Conservation (phyloP, 2,113 vertebrate genomes). For the Tetraodon nigroviridis region DNA sequence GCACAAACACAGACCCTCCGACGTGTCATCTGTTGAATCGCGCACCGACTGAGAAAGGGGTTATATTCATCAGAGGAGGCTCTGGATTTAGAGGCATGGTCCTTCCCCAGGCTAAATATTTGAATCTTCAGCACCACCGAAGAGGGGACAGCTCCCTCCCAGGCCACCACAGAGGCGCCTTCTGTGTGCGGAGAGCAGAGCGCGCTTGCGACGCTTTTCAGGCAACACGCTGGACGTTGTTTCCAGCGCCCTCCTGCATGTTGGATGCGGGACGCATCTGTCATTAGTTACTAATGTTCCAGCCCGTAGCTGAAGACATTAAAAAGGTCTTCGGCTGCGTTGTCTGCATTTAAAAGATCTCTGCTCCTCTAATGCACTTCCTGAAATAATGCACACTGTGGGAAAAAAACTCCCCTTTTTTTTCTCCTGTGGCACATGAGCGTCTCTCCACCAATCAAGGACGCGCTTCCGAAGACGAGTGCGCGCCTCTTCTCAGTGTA, state of each 20-base stretch:
- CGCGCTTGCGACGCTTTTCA: neutral
- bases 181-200: slow-evolving; percentile 26
- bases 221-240: neutral
- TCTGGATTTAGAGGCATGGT: slow-evolving; percentile 10
- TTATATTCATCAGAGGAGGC: slow-evolving; percentile 5
- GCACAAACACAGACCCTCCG: neutral
- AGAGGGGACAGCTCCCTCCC: slow-evolving; percentile 63
- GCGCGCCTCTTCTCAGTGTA: slow-evolving; percentile 23
- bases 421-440: no score
- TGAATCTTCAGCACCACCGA: slow-evolving; percentile 66
- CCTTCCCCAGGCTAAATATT: slow-evolving; percentile 14
- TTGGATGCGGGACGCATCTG: slow-evolving; percentile 1
- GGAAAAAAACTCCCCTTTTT: neutral
- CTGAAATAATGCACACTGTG: neutral
- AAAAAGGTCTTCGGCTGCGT: no score
- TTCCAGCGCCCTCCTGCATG: neutral
- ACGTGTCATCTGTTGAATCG: slow-evolving; percentile 38
- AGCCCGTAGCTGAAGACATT: no score
- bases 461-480: slow-evolving; percentile 1
- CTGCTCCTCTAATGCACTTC: neutral
- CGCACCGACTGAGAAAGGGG: slow-evolving; percentile 1
- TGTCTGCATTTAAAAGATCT: neutral
- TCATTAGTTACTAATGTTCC: no score
- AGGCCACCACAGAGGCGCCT: slow-evolving; percentile 25
- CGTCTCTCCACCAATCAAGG: no score